Conservation (phyloP, 2,797 vertebrate genomes). For the Artibeus lituratus region DNA sequence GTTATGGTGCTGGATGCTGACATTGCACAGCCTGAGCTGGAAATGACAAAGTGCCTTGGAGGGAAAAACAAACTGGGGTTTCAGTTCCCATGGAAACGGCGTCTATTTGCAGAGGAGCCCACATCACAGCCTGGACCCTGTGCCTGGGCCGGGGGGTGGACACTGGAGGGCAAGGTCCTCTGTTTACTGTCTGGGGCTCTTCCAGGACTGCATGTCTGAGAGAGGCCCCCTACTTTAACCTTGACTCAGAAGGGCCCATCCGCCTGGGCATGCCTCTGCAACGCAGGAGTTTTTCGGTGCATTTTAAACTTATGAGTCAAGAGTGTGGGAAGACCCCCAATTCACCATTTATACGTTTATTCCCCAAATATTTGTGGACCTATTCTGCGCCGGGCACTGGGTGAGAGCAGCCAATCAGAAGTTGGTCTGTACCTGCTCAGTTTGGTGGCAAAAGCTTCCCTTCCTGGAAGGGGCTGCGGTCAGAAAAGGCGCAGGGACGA, state of each 20-base stretch:
- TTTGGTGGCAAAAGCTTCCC: background rate
- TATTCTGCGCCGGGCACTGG: background rate
- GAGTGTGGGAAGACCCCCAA: background rate
- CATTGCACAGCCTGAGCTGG: slow-evolving; percentile 11
- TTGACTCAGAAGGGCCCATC: background rate
- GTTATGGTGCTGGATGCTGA: background rate
- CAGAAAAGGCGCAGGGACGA: background rate
- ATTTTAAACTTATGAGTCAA: slow-evolving; percentile 39
- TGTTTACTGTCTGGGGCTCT: background rate
- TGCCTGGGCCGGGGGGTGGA: background rate
- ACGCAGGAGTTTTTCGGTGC: background rate
- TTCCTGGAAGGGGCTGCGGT: slow-evolving; percentile 4
- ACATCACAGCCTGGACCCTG: slow-evolving; percentile 33
- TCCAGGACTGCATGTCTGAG: background rate
- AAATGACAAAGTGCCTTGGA: slow-evolving; percentile 55
- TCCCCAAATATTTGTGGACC: background rate
- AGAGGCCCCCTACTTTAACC: background rate
- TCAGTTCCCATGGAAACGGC: slow-evolving; percentile 62
- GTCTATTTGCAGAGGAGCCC: slow-evolving; percentile 40
- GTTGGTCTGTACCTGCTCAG: background rate
- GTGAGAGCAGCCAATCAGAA: background rate
- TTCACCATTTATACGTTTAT: background rate
- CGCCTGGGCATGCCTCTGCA: background rate
- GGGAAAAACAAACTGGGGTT: slow-evolving; percentile 57
- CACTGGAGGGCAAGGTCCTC: background rate